Percentiles rank a stretch among this genome's conserved stretches.
phyloP scores from a whole-genome alignment of 2,113 vertebrate species.

The Coracopsis vasa region DNA sequence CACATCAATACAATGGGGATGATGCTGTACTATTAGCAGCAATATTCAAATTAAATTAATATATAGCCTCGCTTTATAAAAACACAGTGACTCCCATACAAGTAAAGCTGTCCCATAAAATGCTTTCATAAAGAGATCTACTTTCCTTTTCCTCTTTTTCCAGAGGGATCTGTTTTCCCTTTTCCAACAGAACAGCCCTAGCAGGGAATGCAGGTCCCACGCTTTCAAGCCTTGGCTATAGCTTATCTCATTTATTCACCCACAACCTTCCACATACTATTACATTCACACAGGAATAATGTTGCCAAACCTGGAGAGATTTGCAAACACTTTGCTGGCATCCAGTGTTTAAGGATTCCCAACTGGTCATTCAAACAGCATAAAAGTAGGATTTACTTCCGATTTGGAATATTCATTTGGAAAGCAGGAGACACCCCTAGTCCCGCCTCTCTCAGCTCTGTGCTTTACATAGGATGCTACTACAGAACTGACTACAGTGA shows the following conservation, averaged over 20 bases:
- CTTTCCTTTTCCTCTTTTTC: not conserved
- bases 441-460: not conserved
- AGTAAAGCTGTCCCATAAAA: not conserved
- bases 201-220: not conserved
- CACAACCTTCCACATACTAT: not conserved
- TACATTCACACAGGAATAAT: not conserved
- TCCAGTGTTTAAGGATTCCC: not conserved
- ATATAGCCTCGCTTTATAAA: not conserved
- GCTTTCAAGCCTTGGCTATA: not conserved
- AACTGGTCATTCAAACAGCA: too few species aligned
- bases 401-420: not conserved
- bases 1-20: not conserved
- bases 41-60: not conserved
- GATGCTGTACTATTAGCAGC: not conserved
- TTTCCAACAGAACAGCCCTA: not conserved
- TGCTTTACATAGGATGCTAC: not conserved
- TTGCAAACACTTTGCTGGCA: not conserved
- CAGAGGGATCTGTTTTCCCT: not conserved
- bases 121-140: not conserved
- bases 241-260: rapidly evolving
- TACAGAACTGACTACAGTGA: not conserved
- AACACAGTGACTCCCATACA: not conserved
- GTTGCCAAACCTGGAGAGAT: not conserved
- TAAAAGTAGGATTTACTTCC: not conserved
- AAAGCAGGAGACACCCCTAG: not conserved